A percentile compares a stretch with the other conserved stretches of the same genome.
phyloP scores from a whole-genome alignment of 2,113 vertebrate genomes.

The Salvelinus alpinus region DNA sequence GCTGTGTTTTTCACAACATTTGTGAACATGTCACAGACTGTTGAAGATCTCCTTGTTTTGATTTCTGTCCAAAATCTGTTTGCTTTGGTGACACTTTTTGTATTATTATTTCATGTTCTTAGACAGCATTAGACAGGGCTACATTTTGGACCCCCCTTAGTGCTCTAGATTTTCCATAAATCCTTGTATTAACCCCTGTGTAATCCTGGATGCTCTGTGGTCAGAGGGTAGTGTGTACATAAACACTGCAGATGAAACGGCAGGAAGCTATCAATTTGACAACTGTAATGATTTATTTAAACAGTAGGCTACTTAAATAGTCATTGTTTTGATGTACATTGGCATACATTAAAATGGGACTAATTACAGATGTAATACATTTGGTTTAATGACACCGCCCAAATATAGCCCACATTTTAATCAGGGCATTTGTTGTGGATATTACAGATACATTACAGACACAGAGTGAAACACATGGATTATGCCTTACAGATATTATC shows the following conservation, averaged over 20 bases:
- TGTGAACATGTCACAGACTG: not conserved
- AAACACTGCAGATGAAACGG: slow-evolving; percentile 35
- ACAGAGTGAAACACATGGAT: not conserved
- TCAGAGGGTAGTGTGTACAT: slow-evolving; percentile 25
- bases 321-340: not conserved
- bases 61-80: not conserved
- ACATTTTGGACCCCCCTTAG: not conserved
- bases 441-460: not conserved
- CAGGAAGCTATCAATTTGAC: slow-evolving; percentile 19
- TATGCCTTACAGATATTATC: not conserved
- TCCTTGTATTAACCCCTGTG: slow-evolving; percentile 40
- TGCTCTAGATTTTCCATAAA: slow-evolving; percentile 38
- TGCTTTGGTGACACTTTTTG: slow-evolving; percentile 11
- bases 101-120: slow-evolving; percentile 26
- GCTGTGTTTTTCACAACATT: not conserved
- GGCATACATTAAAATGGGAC: not conserved
- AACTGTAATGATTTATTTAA: not conserved
- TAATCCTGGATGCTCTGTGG: slow-evolving; percentile 29
- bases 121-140: slow-evolving; percentile 3
- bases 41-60: not conserved
- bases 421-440: slow-evolving; percentile 8
- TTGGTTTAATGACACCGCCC: not conserved
- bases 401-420: not conserved
- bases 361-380: not conserved
- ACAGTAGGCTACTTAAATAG: not conserved